Evolutionary conservation across 2,888 invertebrate genomes (phyloP), one percentile per base, ranked within the genome.

Genomic region (Alloscopus bannaensis): DNA sequence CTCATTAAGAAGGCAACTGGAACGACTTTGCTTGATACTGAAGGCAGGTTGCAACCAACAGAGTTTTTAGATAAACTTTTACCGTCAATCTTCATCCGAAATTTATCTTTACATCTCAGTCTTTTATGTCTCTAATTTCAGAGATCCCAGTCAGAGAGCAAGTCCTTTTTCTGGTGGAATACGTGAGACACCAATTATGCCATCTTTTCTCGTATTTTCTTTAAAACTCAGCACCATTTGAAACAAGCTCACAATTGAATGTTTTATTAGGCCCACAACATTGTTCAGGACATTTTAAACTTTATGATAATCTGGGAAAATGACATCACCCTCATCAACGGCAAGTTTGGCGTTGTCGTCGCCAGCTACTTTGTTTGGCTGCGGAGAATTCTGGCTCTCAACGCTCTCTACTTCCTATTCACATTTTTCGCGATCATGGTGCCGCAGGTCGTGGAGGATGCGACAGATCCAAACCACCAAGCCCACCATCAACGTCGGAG

Each of bases 291-390:
- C 11, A 8, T 28, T 0, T 6, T 50, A 3, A 42, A 18, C 6
- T 11, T 1, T 2, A 26, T 45, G 0, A 26, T 18, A 2, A 26
- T 81, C 42, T 81, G 81, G 81, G 57, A 73, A 8, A 64, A 16
- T 16, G 28, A 72, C 4, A 73, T 81, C 29, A 4, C 24, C 11
- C 36, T 62, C 45, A 81, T 81, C n/a, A 72, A 73, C 22, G 72
- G 81, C 2, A 24, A 31, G 8, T 81, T 52, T 55, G 81, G 81
- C 0, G 22, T 42, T 0, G 52, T 55, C 2, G 29, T 57, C 6
- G 57, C 69, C 24, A 64, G 28, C 31, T 81, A 81, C 29, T 81
- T 81, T 28, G 18, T 28, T 22, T 81, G 81, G 77, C 24, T 78
- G 2, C 24, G 73, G 20, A 22, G 65, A 42, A 57, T 78, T 31